Evolutionary conservation across 2,797 vertebrate species (phyloP).

Genomic region (Channa striata): DNA sequence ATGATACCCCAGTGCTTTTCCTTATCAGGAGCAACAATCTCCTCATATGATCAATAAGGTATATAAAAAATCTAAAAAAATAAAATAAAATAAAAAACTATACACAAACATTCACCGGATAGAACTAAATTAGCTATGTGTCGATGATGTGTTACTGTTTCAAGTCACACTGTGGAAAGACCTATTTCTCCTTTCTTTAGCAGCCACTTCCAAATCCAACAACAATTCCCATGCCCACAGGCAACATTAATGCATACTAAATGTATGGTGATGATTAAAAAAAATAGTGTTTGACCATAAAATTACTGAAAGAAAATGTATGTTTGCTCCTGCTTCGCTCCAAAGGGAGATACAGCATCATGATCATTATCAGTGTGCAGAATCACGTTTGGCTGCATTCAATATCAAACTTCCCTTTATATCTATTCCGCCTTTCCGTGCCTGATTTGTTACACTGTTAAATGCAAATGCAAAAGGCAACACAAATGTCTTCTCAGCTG

Average conservation of each 20-base stretch:
- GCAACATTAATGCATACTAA: not conserved
- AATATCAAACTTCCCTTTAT: not conserved
- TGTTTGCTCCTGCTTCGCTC: not conserved
- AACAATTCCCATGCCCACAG: not conserved
- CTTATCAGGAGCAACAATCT: too few species aligned
- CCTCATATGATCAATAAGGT: too few species aligned
- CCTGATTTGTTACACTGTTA: constrained; percentile 17
- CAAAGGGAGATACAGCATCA: too few species aligned
- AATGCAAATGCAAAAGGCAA: constrained; percentile 40
- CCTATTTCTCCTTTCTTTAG: too few species aligned
- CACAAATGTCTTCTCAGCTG: constrained; percentile 31
- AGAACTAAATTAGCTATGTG: too few species aligned
- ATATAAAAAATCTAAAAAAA: too few species aligned
- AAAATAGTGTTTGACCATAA: not conserved
- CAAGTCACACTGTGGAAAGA: too few species aligned
- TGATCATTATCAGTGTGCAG: not conserved
- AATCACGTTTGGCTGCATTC: not conserved
- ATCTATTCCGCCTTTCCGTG: not conserved
- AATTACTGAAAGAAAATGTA: not conserved
- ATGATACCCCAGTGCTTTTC: too few species aligned
- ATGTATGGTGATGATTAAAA: not conserved
- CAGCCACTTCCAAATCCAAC: too few species aligned
- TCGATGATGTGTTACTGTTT: too few species aligned
- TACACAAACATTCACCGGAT: too few species aligned
- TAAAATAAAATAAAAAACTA: too few species aligned